Evolutionary conservation across 2,888 invertebrate genomes (phyloP).

Genomic region (Clunio marinus): DNA sequence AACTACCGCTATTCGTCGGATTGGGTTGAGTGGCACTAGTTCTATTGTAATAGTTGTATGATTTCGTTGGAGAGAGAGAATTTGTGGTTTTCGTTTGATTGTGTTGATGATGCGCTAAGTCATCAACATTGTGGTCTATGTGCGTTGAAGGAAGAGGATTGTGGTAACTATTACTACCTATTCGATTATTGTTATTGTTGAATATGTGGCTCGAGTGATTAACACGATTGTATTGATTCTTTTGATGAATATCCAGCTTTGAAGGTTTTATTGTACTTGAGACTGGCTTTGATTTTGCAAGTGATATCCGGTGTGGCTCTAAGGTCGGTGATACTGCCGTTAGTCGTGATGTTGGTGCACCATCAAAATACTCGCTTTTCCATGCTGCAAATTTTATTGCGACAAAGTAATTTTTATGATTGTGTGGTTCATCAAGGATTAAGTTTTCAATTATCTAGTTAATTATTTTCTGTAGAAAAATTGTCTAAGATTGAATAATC

Average conservation of each 20-base stretch:
- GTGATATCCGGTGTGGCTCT: conserved; percentile 14
- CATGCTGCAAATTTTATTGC: conserved; percentile 35
- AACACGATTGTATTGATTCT: conserved; percentile 51
- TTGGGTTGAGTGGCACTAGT: conserved; percentile 37
- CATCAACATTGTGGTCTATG: conserved; percentile 28
- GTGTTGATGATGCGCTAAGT: conserved; percentile 26
- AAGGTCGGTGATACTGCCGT: background rate
- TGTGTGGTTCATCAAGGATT: too few species aligned
- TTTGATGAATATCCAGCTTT: conserved; percentile 51
- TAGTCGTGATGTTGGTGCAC: conserved; percentile 1
- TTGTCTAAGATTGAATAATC: background rate
- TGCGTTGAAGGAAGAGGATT: conserved; percentile 37
- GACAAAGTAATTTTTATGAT: background rate
- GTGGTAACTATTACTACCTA: conserved; percentile 36
- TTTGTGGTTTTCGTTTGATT: background rate
- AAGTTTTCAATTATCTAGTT: too few species aligned
- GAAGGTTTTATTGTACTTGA: conserved; percentile 31
- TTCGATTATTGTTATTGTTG: conserved; percentile 33
- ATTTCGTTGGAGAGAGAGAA: conserved; percentile 17
- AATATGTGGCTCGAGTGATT: conserved; percentile 47
- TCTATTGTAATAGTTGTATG: conserved; percentile 34
- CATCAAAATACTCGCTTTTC: conserved; percentile 36
- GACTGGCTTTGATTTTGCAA: conserved; percentile 31
- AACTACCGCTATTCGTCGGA: conserved; percentile 42
- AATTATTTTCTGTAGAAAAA: too few species aligned